These are phyloP conservation scores for Xylocopa sonorina DNA, from an alignment of 1,140 invertebrate genomes.

Conservation along the genomic window DNA sequence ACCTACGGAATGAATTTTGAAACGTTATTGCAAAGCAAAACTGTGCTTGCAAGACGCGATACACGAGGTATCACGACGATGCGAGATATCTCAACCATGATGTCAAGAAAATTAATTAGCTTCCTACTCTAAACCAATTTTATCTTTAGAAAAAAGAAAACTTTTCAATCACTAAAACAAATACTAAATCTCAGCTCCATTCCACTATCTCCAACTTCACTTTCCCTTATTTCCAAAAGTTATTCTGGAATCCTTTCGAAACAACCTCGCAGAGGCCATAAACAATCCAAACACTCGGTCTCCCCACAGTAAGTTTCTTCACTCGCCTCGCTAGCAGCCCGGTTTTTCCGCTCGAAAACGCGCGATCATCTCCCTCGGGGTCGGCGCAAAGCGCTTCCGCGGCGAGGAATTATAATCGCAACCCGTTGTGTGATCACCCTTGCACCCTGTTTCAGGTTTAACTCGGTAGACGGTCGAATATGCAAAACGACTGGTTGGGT, in stretches of 20 bases:
- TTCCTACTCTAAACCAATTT: no score
- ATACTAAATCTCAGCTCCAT: no score
- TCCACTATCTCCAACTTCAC: no score
- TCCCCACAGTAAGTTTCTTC: conserved; percentile 7
- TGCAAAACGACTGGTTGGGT: conserved; percentile 19
- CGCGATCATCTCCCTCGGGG: conserved; percentile 37
- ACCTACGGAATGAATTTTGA: no score
- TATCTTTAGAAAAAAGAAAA: no score
- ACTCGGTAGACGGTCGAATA: conserved; percentile 2
- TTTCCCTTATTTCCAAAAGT: conserved; percentile 2
- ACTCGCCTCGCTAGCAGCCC: background rate
- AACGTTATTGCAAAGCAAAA: no score
- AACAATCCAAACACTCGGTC: conserved; percentile 20
- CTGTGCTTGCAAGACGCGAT: no score
- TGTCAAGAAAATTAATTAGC: no score
- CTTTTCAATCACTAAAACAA: no score
- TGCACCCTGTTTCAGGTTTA: background rate
- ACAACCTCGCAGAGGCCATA: background rate
- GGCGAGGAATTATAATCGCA: conserved; percentile 40
- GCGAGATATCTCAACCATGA: no score
- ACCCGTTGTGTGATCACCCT: conserved; percentile 48
- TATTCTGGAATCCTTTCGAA: background rate
- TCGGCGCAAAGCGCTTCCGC: conserved; percentile 12
- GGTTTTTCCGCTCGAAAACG: conserved; percentile 30
- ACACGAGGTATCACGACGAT: no score